Evolutionary conservation across 2,113 vertebrate species (phyloP), one percentile per base, ranked within the genome.

Genomic region (Nestor notabilis): DNA sequence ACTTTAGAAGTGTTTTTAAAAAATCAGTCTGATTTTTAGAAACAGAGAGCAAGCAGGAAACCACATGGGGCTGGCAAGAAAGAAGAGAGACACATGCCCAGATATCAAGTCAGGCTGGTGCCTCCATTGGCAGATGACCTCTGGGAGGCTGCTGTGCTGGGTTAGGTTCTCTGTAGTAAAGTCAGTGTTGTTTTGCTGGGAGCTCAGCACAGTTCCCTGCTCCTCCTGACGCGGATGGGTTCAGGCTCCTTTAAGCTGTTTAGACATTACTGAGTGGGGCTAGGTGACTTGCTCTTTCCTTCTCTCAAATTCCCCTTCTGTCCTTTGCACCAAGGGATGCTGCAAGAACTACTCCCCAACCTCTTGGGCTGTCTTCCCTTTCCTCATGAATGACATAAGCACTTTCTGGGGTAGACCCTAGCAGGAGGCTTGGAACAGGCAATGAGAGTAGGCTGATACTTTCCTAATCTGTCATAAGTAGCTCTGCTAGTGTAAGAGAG

Each of bases 151-250:
- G 46, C 76, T 0, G 12, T 61, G 39, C 58, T 66, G 58, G 5
- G 18, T 70, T 31, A 9, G 24, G 35, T 16, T 63, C 10, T 7
- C 39, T 49, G 49, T 18, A 9, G n/a, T 4, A 72, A 41, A 58
- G 18, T 35, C 60, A 6, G 15, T 33, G 52, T 41, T 71, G 39
- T 21, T 41, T 20, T 66, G n/a, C 52, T 43, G 61, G 61, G 53
- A 74, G 33, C 17, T 33, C 0, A 37, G 39, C 46, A 23, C 9
- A 17, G 44, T 8, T 52, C n/a, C 20, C n/a, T 15, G 3, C 39
- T 39, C 39, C 39, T 39, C 39, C 41, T 0, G 5, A 14, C 10
- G 7, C 0, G 4, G 66, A 23, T 33, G 58, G 9, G 6, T 20
- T 58, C 24, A 9, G 47, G n/a, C 35, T 93, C 43, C n/a, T 33